Percentiles rank a stretch among this genome's conserved stretches.
phyloP scores from a whole-genome alignment of 2,113 vertebrate species.

The Archilochus colubris region DNA sequence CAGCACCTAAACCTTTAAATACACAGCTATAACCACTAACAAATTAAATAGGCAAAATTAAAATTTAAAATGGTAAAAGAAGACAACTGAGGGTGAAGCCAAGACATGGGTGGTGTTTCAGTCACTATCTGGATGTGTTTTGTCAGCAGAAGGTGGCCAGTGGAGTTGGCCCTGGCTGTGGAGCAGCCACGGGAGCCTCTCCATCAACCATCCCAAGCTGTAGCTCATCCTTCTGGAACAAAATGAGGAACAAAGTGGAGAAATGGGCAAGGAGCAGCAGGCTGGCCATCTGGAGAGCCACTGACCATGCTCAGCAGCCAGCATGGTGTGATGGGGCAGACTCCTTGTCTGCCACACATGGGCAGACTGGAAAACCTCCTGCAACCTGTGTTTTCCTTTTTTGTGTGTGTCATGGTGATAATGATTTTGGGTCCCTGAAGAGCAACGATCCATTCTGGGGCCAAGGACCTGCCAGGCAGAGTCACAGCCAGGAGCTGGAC shows the following conservation, averaged over 20 bases:
- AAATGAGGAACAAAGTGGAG: background rate
- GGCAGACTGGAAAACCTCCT: background rate
- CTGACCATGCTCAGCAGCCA: background rate
- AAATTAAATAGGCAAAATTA: background rate
- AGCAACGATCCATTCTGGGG: background rate
- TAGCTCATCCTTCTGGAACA: background rate
- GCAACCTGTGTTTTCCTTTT: background rate
- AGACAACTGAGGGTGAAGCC: background rate
- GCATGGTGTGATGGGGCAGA: background rate
- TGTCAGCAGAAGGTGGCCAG: background rate
- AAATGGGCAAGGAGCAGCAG: background rate
- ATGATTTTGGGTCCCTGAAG: fast-evolving
- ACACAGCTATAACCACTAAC: background rate
- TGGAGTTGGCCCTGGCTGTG: background rate
- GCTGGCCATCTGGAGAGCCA: background rate
- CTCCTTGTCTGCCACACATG: too few relatives aligned
- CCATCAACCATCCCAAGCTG: background rate
- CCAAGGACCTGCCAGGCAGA: background rate
- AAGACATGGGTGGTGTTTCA: background rate
- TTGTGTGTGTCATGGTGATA: background rate
- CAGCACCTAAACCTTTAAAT: background rate
- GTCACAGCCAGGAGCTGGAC: background rate
- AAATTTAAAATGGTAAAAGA: background rate
- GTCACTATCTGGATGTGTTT: background rate
- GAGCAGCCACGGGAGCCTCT: background rate